Percentiles rank a stretch among this genome's conserved stretches.
Evolutionary conservation across 2,888 invertebrate genomes (phyloP).

Genomic region (Dioctria linearis): DNA sequence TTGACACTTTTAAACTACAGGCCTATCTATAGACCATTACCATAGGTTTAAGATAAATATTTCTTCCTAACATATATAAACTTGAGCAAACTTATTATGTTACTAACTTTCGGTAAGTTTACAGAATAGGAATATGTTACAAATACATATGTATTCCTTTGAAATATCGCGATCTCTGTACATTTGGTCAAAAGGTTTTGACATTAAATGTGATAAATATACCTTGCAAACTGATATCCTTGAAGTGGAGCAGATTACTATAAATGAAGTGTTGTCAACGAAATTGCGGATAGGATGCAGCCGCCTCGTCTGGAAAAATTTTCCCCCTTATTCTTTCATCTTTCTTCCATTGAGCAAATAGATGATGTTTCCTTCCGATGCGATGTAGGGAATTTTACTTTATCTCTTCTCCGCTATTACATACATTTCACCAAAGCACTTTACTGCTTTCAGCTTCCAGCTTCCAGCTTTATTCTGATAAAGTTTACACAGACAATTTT

Average conservation of each 20-base stretch:
- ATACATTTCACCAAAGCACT: not conserved
- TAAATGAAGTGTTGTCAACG: not conserved
- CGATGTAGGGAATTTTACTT: not conserved
- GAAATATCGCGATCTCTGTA: not conserved
- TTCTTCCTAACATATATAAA: no score
- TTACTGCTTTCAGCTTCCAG: not conserved
- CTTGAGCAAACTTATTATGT: no score
- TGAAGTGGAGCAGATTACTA: not conserved
- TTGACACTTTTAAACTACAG: no score
- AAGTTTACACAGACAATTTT: constrained; percentile 38
- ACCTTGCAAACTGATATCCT: constrained; percentile 5
- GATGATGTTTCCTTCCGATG: constrained; percentile 20
- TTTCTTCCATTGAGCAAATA: constrained; percentile 20
- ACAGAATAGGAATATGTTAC: no score
- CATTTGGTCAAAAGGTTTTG: constrained; percentile 22
- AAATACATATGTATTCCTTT: no score
- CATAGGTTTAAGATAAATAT: no score
- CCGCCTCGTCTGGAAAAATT: no score
- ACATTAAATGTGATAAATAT: constrained; percentile 44
- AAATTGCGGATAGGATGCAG: no score
- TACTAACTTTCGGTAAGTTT: no score
- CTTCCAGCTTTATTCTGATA: constrained; percentile 18
- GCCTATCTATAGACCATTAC: no score
- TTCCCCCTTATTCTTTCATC: not conserved
- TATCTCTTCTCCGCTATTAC: not conserved